phyloP scores from a whole-genome alignment of 2,888 invertebrate species.

The Liodrosophila aerea region DNA sequence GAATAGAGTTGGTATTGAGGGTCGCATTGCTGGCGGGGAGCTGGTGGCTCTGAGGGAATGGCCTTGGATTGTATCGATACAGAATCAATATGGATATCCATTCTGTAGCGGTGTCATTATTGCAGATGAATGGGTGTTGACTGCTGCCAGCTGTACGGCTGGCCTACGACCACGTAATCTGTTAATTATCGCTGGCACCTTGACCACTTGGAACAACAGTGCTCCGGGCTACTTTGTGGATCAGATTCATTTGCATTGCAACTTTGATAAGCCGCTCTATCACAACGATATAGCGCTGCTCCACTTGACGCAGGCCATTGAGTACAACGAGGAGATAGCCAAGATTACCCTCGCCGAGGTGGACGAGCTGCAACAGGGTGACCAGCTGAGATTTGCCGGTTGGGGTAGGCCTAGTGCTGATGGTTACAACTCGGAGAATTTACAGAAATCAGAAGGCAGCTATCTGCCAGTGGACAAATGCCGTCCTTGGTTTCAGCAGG shows the following conservation, averaged over 20 bases:
- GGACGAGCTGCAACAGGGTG: slow-evolving; percentile 80
- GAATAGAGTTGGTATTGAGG: slow-evolving; percentile 2
- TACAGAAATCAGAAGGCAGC: slow-evolving; percentile 84
- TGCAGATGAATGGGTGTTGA: slow-evolving; percentile 57
- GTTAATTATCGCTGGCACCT: slow-evolving; percentile 60
- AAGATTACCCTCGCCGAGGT: slow-evolving; percentile 83
- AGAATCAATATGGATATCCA: slow-evolving; percentile 57
- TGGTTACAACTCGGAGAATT: slow-evolving; percentile 83
- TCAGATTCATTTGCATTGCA: slow-evolving; percentile 59
- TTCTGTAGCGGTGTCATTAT: slow-evolving; percentile 75
- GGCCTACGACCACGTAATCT: slow-evolving; percentile 50
- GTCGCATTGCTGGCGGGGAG: slow-evolving; percentile 63
- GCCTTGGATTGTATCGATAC: slow-evolving; percentile 78
- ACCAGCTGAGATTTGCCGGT: slow-evolving; percentile 84
- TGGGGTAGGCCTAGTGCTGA: slow-evolving; percentile 84
- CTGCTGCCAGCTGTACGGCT: slow-evolving; percentile 75
- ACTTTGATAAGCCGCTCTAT: slow-evolving; percentile 63
- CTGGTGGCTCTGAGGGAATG: slow-evolving; percentile 48
- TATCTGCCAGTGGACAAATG: slow-evolving; percentile 84
- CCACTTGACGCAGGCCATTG: slow-evolving; percentile 83
- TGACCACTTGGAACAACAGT: slow-evolving; percentile 45
- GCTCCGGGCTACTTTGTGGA: slow-evolving; percentile 46
- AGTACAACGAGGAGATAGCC: slow-evolving; percentile 83
- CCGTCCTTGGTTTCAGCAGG: slow-evolving; percentile 82
- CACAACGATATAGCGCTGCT: slow-evolving; percentile 87